Evolutionary conservation across 2,888 invertebrate genomes (phyloP).

Genomic region (Alentia gelatinosa): DNA sequence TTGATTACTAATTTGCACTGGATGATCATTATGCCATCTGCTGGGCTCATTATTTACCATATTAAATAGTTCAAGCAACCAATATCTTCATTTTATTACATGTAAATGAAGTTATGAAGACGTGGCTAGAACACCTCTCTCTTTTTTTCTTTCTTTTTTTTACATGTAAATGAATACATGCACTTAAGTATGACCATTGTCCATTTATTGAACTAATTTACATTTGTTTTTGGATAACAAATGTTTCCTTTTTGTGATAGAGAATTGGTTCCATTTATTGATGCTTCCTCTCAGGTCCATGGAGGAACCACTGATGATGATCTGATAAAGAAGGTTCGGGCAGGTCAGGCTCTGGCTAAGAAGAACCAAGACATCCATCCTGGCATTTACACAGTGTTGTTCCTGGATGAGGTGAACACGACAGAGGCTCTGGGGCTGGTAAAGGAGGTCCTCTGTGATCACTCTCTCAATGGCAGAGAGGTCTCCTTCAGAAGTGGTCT

Average conservation of each 20-base stretch:
- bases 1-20: too few relatives aligned
- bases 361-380: constrained; percentile 64
- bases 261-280: not conserved
- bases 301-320: constrained; percentile 75
- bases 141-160: too few relatives aligned
- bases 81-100: too few relatives aligned
- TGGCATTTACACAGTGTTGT: constrained; percentile 73
- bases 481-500: constrained; percentile 68
- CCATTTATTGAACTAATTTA: too few relatives aligned
- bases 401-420: constrained; percentile 79
- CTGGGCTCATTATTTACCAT: too few relatives aligned
- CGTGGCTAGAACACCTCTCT: too few relatives aligned
- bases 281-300: constrained; percentile 71
- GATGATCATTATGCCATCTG: too few relatives aligned
- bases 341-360: constrained; percentile 69
- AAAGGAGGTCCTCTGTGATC: constrained; percentile 79
- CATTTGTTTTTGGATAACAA: too few relatives aligned
- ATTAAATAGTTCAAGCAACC: too few relatives aligned
- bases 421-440: constrained; percentile 77
- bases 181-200: not conserved
- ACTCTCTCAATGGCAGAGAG: constrained; percentile 71
- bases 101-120: too few relatives aligned
- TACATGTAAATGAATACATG: not conserved
- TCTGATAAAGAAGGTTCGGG: constrained; percentile 71
- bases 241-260: too few relatives aligned